These are phyloP conservation scores for Lucilia cuprina DNA, from an alignment of 1,140 invertebrate genomes.

Conservation along the genomic window DNA sequence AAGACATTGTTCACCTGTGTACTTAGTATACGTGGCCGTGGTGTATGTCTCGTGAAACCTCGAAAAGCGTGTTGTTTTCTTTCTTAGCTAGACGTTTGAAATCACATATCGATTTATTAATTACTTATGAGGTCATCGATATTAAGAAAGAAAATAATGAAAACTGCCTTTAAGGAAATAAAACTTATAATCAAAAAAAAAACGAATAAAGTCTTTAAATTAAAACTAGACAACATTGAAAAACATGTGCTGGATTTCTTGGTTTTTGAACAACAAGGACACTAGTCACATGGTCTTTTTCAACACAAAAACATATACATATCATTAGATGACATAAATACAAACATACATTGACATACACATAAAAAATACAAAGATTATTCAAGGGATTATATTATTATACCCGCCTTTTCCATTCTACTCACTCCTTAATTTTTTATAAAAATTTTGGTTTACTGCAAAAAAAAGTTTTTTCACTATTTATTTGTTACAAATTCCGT, in stretches of 20 bases:
- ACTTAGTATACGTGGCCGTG: neutral
- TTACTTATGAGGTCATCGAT: conserved; percentile 24
- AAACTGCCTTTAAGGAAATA: neutral
- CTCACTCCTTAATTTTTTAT: neutral
- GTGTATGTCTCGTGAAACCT: neutral
- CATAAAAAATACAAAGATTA: neutral
- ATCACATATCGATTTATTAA: conserved; percentile 5
- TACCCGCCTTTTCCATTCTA: neutral
- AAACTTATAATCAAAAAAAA: neutral
- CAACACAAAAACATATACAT: neutral
- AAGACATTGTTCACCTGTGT: neutral
- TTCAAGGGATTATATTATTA: neutral
- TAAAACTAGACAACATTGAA: neutral
- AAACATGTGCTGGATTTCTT: neutral
- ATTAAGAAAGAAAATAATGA: neutral
- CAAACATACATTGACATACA: neutral
- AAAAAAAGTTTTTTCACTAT: neutral
- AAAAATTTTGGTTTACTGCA: neutral
- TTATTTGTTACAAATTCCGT: neutral
- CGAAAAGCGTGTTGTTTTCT: neutral
- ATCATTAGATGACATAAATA: neutral
- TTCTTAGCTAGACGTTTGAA: neutral
- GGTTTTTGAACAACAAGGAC: neutral
- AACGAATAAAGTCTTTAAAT: too few species aligned
- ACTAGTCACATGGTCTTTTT: conserved; percentile 5